Conservation (phyloP, 2,888 invertebrate genomes). For the Barypeithes pellucidus region DNA sequence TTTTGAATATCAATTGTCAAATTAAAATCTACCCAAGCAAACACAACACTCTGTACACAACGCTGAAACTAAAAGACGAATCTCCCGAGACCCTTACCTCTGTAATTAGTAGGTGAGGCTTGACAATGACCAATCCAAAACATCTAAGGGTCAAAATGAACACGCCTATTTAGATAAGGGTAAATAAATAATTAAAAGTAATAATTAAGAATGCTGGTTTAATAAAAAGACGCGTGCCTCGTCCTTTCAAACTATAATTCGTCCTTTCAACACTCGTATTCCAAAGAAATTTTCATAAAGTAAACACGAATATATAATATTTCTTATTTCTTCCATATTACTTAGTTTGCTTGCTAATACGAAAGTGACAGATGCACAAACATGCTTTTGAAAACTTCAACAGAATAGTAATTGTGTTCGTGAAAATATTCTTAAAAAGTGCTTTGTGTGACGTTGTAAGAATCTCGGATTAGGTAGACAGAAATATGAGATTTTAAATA, state of each 20-base stretch:
- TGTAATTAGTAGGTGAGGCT: too few species aligned
- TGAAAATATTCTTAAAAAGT: slow-evolving; percentile 57
- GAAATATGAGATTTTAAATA: slow-evolving; percentile 19
- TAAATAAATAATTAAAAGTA: too few species aligned
- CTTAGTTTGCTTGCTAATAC: slow-evolving; percentile 53
- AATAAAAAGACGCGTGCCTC: too few species aligned
- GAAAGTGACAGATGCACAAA: slow-evolving; percentile 58
- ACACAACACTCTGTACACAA: too few species aligned
- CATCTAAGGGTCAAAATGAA: too few species aligned
- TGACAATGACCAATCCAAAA: too few species aligned
- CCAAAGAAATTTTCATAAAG: neutral
- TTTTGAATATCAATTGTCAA: too few species aligned
- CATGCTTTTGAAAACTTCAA: slow-evolving; percentile 60
- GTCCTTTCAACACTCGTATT: neutral
- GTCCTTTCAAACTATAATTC: neutral
- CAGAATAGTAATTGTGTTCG: slow-evolving; percentile 63
- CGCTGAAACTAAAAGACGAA: too few species aligned
- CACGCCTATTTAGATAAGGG: too few species aligned
- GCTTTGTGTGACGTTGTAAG: slow-evolving; percentile 42
- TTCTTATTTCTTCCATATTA: slow-evolving; percentile 51
- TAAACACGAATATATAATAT: slow-evolving; percentile 49
- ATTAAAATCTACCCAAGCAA: too few species aligned
- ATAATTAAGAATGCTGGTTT: too few species aligned
- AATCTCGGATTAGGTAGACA: slow-evolving; percentile 36
- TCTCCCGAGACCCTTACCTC: too few species aligned